These are phyloP conservation scores for Grallaria varia DNA, from an alignment of 2,113 vertebrate species.

Conservation along the genomic window DNA sequence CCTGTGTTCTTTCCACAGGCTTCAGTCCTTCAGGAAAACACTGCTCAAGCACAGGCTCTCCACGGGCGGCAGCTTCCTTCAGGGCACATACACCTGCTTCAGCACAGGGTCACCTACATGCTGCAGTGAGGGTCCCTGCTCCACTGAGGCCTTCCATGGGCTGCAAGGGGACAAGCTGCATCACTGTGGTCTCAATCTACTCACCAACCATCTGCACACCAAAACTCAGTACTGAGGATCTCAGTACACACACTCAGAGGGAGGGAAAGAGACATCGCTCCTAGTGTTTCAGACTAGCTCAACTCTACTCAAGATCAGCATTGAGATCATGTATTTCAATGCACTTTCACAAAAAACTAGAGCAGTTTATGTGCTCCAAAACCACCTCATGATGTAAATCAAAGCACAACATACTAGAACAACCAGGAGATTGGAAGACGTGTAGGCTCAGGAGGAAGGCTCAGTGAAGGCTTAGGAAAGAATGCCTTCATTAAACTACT, in stretches of 20 bases:
- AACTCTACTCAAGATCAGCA: not conserved
- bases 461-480: not conserved
- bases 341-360: not conserved
- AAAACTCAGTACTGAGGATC: not conserved
- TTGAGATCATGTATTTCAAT: not conserved
- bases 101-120: accelerated
- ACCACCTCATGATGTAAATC: not conserved
- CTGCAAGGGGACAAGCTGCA: not conserved
- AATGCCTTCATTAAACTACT: not conserved
- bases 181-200: accelerated
- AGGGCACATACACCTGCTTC: not conserved
- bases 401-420: not conserved
- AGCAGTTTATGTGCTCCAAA: not conserved
- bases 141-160: not conserved
- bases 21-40: not conserved
- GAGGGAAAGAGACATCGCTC: not conserved
- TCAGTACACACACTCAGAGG: not conserved
- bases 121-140: not conserved
- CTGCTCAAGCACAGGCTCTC: not conserved
- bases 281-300: not conserved
- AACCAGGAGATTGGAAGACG: not conserved
- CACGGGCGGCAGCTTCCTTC: not conserved
- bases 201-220: not conserved
- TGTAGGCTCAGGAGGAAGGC: not conserved
- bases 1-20: not conserved